Base-by-base conservation (phyloP, 2,797 vertebrate genomes). In the Phalanger gymnotis region DNA sequence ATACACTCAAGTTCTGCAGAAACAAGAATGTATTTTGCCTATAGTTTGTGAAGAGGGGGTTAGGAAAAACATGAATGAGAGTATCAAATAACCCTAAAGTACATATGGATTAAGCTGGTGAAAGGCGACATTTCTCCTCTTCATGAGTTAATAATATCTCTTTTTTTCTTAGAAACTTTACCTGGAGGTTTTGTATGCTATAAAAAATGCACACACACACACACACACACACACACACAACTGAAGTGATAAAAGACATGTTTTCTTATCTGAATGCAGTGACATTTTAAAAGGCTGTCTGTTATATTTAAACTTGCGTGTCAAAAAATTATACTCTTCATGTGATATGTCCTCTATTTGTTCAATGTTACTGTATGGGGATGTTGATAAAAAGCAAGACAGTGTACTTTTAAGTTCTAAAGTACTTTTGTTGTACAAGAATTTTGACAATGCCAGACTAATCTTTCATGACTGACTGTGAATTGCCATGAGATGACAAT, bases 231-330 rank as follows among this genome's bases (percentile, higher is more conserved):
- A 90, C 92, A 95, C 89, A 47, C 56, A 93, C 28, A 40, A 94
- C 96, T 97, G 53, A 96, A 97, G 98, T 98, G 98, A 98, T 98
- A 99, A 98, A 99, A 98, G 98, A 98, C 94, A 94, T 19, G 96
- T 98, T 98, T 98, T 99, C 98, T 98, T 98, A 98, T 97, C 97
- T 98, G 97, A 98, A 97, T 97, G 97, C 97, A 98, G 81, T 98
- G 98, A 99, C 98, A 98, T 98, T 98, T 99, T 99, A 99, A 99
- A 99, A 99, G 98, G 98, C 95, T 98, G 51, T 93, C 96, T 99
- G 98, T 99, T 98, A 97, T 96, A 97, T 97, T 97, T 98, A 98
- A 98, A 98, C 97, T 98, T 97, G 96, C 97, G 53, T 98, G 98
- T 98, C 99, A 98, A 98, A 98, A 93, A 98, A 97, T 98, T 98